Conservation (phyloP, 2,113 vertebrate species). For the Vanacampus margaritifer region DNA sequence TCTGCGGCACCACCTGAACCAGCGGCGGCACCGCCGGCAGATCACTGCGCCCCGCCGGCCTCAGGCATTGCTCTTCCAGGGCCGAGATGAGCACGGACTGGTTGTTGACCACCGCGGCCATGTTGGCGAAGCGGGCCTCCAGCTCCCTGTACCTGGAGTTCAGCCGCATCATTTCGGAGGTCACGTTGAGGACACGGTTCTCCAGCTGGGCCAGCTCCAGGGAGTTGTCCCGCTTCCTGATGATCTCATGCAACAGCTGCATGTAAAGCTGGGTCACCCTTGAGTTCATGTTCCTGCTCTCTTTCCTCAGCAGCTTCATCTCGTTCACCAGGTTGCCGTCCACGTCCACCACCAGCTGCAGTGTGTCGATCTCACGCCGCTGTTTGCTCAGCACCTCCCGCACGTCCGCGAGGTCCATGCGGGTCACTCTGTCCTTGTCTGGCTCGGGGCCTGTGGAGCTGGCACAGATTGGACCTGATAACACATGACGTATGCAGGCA, state of each 20-base stretch:
- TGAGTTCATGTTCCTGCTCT: conserved; percentile 98
- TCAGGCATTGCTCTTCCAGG: conserved; percentile 90
- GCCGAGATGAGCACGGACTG: conserved; percentile 87
- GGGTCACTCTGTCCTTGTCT: conserved; percentile 88
- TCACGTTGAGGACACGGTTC: conserved; percentile 92
- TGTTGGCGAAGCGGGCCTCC: conserved; percentile 80
- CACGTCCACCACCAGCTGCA: conserved; percentile 92
- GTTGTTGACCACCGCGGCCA: conserved; percentile 92
- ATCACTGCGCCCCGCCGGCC: conserved; percentile 79
- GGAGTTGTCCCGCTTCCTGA: conserved; percentile 94
- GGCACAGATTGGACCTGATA: conserved; percentile 88
- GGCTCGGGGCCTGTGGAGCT: conserved; percentile 80
- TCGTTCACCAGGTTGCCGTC: conserved; percentile 96
- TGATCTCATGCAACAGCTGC: conserved; percentile 97
- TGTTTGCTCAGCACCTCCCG: conserved; percentile 91
- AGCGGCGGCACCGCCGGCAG: conserved; percentile 83
- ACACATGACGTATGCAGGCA: conserved; percentile 29
- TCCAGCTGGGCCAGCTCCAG: conserved; percentile 94
- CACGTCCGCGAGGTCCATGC: conserved; percentile 91
- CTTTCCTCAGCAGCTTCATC: conserved; percentile 94
- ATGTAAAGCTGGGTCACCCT: conserved; percentile 97
- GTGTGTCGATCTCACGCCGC: conserved; percentile 87
- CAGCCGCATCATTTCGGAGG: conserved; percentile 91
- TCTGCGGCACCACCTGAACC: conserved; percentile 91
- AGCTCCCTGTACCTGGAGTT: conserved; percentile 90